Evolutionary conservation across 2,888 invertebrate species (phyloP).

Genomic region (Ochlodes sylvanus): DNA sequence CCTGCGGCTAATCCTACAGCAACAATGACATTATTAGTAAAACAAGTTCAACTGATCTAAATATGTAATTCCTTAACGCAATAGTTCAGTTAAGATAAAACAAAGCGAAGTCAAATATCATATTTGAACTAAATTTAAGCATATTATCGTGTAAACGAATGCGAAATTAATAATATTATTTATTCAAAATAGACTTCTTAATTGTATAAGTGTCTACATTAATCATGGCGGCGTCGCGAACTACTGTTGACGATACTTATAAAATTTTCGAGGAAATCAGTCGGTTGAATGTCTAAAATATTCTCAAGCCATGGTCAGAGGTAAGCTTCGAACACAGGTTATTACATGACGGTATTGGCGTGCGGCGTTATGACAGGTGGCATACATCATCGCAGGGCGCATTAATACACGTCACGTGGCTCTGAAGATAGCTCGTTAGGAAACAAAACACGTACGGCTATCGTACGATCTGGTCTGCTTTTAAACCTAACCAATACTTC

Average conservation of each 20-base stretch:
- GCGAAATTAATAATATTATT: too few relatives aligned
- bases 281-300: too few relatives aligned
- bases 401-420: slow-evolving; percentile 33
- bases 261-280: too few relatives aligned
- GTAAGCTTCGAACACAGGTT: slow-evolving; percentile 7
- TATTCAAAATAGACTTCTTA: too few relatives aligned
- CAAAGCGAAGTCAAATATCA: background rate
- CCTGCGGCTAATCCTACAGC: slow-evolving; percentile 16
- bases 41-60: slow-evolving; percentile 28
- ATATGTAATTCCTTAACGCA: slow-evolving; percentile 17
- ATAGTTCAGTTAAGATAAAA: background rate
- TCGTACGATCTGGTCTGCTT: slow-evolving; percentile 25
- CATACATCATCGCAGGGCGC: slow-evolving; percentile 33
- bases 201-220: too few relatives aligned
- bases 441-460: slow-evolving; percentile 31
- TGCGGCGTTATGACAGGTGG: slow-evolving; percentile 35
- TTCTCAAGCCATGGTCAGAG: background rate
- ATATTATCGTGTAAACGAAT: too few relatives aligned
- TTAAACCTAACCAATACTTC: slow-evolving; percentile 14
- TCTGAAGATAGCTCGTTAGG: slow-evolving; percentile 30
- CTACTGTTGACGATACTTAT: too few relatives aligned
- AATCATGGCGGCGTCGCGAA: too few relatives aligned
- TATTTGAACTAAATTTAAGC: too few relatives aligned
- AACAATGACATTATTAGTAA: slow-evolving; percentile 23
- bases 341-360: slow-evolving; percentile 28